Conservation (phyloP, 1,140 invertebrate genomes). For the Yoshiicerus persimilis region DNA sequence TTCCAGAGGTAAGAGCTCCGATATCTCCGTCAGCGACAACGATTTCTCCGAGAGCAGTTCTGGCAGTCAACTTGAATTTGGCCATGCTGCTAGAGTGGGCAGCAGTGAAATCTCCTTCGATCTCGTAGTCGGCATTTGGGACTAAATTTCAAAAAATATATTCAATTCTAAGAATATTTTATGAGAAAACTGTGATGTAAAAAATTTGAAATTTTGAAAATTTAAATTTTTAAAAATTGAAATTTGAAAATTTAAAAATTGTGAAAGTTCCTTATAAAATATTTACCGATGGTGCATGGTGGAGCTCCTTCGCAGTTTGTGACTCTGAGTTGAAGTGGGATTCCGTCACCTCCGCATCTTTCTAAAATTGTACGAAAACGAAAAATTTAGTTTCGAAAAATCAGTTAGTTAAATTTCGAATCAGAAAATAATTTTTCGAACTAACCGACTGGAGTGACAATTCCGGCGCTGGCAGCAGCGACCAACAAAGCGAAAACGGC, state of each 20-base stretch:
- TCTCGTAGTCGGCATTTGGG: background rate
- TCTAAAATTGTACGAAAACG: background rate
- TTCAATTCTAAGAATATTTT: background rate
- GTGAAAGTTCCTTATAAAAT: background rate
- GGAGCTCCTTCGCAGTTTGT: background rate
- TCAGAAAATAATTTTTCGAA: background rate
- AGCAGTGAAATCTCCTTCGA: background rate
- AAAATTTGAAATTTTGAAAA: background rate
- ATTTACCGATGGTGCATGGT: background rate
- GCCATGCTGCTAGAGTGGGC: background rate
- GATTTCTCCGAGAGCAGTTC: background rate
- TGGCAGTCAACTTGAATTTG: background rate
- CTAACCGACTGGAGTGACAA: background rate
- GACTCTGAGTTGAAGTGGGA: background rate
- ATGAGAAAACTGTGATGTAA: background rate
- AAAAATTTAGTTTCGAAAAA: background rate
- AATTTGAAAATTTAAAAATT: background rate
- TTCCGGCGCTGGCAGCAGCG: background rate
- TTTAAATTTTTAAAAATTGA: background rate
- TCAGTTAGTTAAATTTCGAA: background rate
- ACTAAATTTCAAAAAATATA: background rate
- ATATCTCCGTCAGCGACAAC: background rate
- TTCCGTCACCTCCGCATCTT: background rate
- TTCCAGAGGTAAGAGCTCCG: background rate
- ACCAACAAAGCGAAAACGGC: constrained; percentile 14